Evolutionary conservation across 2,888 invertebrate genomes (phyloP), one percentile per base, ranked within the genome.

Genomic region (Spilarctia lutea): DNA sequence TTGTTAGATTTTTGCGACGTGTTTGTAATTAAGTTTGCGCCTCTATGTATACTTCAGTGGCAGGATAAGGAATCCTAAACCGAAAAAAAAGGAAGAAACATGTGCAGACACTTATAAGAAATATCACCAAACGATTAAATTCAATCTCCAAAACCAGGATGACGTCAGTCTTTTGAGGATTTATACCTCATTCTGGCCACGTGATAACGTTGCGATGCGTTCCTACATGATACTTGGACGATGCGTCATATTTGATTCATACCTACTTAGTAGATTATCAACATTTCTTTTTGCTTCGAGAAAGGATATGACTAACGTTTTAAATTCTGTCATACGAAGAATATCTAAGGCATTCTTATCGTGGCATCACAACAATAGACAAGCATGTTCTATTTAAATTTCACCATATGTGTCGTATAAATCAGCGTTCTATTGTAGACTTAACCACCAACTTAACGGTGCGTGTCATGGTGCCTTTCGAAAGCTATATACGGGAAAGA

Each of bases 381-480:
- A 66, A 52, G 68, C 74, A 79, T 73, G 65, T 73, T 76, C 81
- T 83, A 82, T 65, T 79, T 69, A 78, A 42, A 77, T 79, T 78
- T 74, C 83, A 85, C 87, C 90, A 90, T 91, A 86, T 90, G 90
- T 87, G 78, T 79, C 82, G 80, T 88, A 88, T 39, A 90, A 93
- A 92, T 91, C 89, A 90, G 88, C 86, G 84, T 76, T 81, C 89
- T 85, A 91, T 91, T 92, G 91, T 92, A 87, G 88, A 87, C n/a
- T 89, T 85, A 85, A 85, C 76, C 85, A 85, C 76, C 85, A 81
- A 84, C 85, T 89, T 89, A 92, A 91, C 91, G 88, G 90, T 90
- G 79, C 88, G 82, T 89, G 89, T 89, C 91, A 90, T 89, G 91
- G 89, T 89, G 89, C 91, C 90, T 92, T 93, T 92, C 91, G 89